A percentile compares a stretch with the other conserved stretches of the same genome.
phyloP scores from a whole-genome alignment of 2,888 invertebrate species.

The Tiphia femorata region DNA sequence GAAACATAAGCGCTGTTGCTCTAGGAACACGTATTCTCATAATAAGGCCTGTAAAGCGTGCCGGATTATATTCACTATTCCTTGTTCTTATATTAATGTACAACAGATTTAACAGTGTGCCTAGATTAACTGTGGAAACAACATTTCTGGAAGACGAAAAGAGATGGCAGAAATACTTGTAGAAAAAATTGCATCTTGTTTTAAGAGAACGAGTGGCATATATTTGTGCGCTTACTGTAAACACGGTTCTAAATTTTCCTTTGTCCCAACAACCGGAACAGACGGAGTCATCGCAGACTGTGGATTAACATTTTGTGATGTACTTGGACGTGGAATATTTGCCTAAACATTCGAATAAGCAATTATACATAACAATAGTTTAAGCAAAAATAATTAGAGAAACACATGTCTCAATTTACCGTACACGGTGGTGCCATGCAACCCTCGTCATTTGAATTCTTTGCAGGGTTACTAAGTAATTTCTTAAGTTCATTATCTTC shows the following conservation, averaged over 20 bases:
- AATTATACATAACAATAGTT: constrained; percentile 6
- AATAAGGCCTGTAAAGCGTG: constrained; percentile 84
- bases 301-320: constrained; percentile 56
- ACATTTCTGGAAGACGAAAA: constrained; percentile 77
- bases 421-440: constrained; percentile 62
- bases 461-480: constrained; percentile 55
- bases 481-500: constrained; percentile 57
- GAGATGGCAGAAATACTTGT: not conserved
- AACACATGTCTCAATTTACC: constrained; percentile 46
- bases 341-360: constrained; percentile 46
- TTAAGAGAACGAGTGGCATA: constrained; percentile 1
- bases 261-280: constrained; percentile 50
- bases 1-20: constrained; percentile 81
- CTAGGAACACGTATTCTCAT: constrained; percentile 87
- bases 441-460: constrained; percentile 56
- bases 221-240: constrained; percentile 55
- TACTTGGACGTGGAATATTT: constrained; percentile 59
- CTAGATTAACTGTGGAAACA: constrained; percentile 83
- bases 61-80: constrained; percentile 87
- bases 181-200: not conserved
- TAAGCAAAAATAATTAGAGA: not conserved
- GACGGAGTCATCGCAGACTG: constrained; percentile 56
- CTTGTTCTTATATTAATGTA: constrained; percentile 84
- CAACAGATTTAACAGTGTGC: constrained; percentile 79
- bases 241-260: constrained; percentile 57